Evolutionary conservation across 2,797 vertebrate species (phyloP).

Genomic region (Oophaga sylvatica): DNA sequence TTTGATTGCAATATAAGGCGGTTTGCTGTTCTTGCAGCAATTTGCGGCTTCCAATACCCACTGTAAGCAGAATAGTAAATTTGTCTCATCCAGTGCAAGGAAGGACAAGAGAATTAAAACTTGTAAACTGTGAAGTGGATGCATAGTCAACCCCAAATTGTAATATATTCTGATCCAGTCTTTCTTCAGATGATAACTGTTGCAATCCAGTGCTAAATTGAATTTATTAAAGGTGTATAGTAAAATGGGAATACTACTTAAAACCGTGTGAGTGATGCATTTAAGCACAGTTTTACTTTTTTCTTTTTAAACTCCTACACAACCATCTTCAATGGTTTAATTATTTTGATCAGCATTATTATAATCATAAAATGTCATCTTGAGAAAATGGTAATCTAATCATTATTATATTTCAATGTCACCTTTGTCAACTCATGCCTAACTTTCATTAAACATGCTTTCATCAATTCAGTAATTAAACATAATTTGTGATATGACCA

Average conservation of each 20-base stretch:
- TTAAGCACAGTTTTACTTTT: conserved; percentile 30
- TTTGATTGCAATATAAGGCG: no score
- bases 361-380: conserved; percentile 75
- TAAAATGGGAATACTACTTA: not conserved
- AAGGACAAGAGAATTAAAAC: no score
- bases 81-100: no score
- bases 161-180: not conserved
- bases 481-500: conserved; percentile 68
- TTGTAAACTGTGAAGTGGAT: not conserved
- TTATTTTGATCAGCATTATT: conserved; percentile 72
- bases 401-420: conserved; percentile 74
- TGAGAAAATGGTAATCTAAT: conserved; percentile 71
- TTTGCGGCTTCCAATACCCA: no score
- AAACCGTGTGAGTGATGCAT: not conserved
- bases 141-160: not conserved
- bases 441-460: conserved; percentile 68
- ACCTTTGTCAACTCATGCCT: conserved; percentile 73
- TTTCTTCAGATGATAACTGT: not conserved
- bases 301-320: conserved; percentile 64
- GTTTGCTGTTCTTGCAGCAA: no score
- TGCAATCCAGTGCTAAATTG: not conserved
- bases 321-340: conserved; percentile 71
- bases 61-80: no score
- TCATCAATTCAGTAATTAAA: conserved; percentile 69
- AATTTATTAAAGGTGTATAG: not conserved